A percentile compares a stretch with the other conserved stretches of the same genome.
Conservation (phyloP, 2,888 invertebrate genomes). For the Selenia dentaria region DNA sequence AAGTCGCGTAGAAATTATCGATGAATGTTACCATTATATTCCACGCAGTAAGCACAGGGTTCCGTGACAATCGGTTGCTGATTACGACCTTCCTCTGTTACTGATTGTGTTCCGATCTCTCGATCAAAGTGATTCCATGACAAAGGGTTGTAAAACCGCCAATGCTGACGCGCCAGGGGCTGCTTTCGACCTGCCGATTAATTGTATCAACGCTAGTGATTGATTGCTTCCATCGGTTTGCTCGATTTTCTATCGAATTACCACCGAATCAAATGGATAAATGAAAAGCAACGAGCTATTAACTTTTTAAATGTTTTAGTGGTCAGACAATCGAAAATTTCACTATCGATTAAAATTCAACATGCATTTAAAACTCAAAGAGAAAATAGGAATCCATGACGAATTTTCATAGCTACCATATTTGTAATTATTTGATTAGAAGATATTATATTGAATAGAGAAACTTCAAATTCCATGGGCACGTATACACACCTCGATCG, state of each 20-base stretch:
- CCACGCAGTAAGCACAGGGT: conserved; percentile 39
- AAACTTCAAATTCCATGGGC: background rate
- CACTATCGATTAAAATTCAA: background rate
- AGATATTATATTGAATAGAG: too few relatives aligned
- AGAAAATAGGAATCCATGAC: background rate
- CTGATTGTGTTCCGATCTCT: conserved; percentile 49
- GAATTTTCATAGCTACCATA: background rate
- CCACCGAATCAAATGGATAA: conserved; percentile 16
- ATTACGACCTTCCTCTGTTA: conserved; percentile 64
- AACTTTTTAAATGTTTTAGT: conserved; percentile 11
- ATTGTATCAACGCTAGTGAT: conserved; percentile 57
- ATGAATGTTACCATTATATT: conserved; percentile 45
- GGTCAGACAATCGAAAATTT: background rate
- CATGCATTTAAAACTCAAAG: too few relatives aligned
- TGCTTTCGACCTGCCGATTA: conserved; percentile 56
- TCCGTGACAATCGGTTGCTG: conserved; percentile 60
- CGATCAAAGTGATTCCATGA: conserved; percentile 74
- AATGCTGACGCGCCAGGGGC: conserved; percentile 54
- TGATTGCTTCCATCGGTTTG: conserved; percentile 41
- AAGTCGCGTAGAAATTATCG: conserved; percentile 23
- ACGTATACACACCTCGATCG: background rate
- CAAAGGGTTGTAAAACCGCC: conserved; percentile 74
- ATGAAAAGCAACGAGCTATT: conserved; percentile 18
- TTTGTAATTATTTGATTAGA: conserved; percentile 1
- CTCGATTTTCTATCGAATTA: conserved; percentile 32